Evolutionary conservation across 2,888 invertebrate species (phyloP).

Genomic region (Atrina japonica): DNA sequence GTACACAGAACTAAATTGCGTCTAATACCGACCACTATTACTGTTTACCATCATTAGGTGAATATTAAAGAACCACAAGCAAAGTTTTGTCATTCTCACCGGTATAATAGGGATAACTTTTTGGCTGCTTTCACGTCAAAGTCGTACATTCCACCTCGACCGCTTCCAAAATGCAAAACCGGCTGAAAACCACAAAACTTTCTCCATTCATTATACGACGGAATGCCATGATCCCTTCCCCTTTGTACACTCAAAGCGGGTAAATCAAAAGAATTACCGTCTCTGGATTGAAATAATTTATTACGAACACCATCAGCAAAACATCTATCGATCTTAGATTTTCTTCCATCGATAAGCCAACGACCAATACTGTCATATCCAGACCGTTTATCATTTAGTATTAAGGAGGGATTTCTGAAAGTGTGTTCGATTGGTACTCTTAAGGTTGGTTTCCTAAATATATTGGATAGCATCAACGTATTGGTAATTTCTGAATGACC

Average conservation of each 20-base stretch:
- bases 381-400: constrained; percentile 25
- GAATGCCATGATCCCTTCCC: constrained; percentile 93
- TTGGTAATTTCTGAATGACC: constrained; percentile 66
- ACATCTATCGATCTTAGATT: constrained; percentile 19
- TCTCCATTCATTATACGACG: constrained; percentile 88
- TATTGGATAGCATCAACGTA: not conserved
- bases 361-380: constrained; percentile 3
- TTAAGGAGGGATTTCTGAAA: constrained; percentile 54
- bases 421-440: constrained; percentile 42
- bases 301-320: constrained; percentile 82
- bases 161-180: constrained; percentile 31
- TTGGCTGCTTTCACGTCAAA: constrained; percentile 31
- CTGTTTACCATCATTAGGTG: too few relatives aligned
- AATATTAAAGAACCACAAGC: too few relatives aligned
- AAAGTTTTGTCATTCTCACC: too few relatives aligned
- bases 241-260: constrained; percentile 93
- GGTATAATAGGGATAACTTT: too few relatives aligned
- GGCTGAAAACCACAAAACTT: constrained; percentile 72
- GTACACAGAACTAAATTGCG: too few relatives aligned
- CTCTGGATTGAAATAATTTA: constrained; percentile 86
- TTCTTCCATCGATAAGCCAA: constrained; percentile 17
- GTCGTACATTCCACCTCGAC: constrained; percentile 39
- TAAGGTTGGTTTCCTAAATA: not conserved
- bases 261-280: constrained; percentile 85
- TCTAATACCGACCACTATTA: too few relatives aligned